These are phyloP conservation scores for Pelecanus crispus DNA, from an alignment of 2,113 vertebrate genomes.

Conservation along the genomic window DNA sequence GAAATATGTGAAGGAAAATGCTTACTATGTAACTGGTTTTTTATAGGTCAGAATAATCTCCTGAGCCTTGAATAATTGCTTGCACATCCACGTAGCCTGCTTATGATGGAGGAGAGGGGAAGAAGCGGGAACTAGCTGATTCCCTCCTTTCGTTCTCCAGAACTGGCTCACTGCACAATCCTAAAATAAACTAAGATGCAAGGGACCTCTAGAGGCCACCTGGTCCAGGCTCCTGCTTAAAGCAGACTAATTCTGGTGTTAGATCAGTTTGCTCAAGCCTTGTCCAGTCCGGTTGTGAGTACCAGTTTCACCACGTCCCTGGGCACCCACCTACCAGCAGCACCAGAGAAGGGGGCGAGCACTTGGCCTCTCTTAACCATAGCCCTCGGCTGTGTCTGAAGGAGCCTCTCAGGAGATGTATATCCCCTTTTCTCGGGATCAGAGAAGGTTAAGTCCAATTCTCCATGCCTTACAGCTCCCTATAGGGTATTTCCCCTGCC, in stretches of 20 bases:
- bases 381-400: neutral
- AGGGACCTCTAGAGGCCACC: neutral
- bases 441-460: neutral
- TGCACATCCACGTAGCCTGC: neutral
- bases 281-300: neutral
- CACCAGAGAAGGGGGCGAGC: fast-evolving
- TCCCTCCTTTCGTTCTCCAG: neutral
- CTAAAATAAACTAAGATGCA: neutral
- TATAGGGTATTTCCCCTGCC: neutral
- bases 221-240: neutral
- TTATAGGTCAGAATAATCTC: neutral
- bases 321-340: neutral
- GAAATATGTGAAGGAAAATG: neutral
- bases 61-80: neutral
- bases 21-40: neutral
- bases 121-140: neutral
- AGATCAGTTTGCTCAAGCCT: neutral
- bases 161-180: neutral
- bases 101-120: neutral
- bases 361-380: fast-evolving
- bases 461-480: neutral
- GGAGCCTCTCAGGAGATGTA: neutral
- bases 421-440: neutral
- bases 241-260: neutral
- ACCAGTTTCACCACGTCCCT: fast-evolving